These are phyloP conservation scores for Ophiodon elongatus DNA, from an alignment of 2,113 vertebrate species.

Conservation along the genomic window DNA sequence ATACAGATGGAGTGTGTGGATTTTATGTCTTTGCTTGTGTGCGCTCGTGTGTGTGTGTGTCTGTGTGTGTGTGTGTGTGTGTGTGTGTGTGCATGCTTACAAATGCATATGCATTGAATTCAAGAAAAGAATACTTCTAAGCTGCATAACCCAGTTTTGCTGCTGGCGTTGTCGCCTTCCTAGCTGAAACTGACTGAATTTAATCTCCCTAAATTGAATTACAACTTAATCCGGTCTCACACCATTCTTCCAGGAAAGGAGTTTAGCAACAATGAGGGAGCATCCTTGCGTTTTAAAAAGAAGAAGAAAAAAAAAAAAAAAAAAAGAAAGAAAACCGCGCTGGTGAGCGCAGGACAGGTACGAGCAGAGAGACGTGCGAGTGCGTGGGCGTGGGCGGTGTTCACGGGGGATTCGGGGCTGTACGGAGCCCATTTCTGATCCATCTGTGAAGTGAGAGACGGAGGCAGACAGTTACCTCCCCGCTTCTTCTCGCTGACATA, in stretches of 20 bases:
- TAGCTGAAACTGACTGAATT: conserved; percentile 31
- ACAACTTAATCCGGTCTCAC: conserved; percentile 51
- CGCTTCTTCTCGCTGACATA: conserved; percentile 37
- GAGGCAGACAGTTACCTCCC: conserved; percentile 1
- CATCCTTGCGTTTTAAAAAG: not conserved
- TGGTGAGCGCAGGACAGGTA: not conserved
- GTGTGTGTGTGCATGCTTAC: not conserved
- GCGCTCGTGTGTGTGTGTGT: too few relatives aligned
- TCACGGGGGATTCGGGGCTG: not conserved
- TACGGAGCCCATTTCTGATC: conserved; percentile 1
- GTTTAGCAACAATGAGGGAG: not conserved
- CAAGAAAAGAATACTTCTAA: not conserved
- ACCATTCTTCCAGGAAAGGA: not conserved
- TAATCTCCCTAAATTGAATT: conserved; percentile 60
- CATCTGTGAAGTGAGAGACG: conserved; percentile 23
- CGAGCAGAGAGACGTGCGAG: not conserved
- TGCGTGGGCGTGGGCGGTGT: too few relatives aligned
- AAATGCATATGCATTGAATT: not conserved
- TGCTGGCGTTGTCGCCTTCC: not conserved
- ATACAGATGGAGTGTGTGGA: not conserved
- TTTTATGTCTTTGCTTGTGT: not conserved
- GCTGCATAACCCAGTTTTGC: conserved; percentile 8
- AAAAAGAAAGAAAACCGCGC: not conserved
- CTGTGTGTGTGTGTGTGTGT: not conserved
- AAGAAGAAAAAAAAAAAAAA: too few relatives aligned